These are phyloP conservation scores for Cladopsammia gracilis DNA, from an alignment of 64 coral and sea anemone species.

Conservation along the genomic window DNA sequence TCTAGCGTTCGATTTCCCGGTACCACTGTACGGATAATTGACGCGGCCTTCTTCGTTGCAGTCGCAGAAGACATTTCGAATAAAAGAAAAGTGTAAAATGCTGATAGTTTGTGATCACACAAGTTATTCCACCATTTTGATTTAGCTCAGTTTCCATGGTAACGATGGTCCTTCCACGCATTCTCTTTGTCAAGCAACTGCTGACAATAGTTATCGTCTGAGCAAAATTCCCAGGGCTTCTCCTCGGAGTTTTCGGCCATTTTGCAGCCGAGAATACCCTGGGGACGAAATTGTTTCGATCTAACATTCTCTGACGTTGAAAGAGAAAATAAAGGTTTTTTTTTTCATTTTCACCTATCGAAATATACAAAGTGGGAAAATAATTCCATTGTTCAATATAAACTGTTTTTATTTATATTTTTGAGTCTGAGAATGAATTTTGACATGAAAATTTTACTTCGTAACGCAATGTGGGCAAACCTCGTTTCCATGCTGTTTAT, in stretches of 20 bases:
- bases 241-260: background rate
- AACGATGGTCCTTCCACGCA: background rate
- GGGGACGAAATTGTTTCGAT: background rate
- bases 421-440: too few species aligned
- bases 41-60: background rate
- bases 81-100: background rate
- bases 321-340: too few species aligned
- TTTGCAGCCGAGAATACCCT: background rate
- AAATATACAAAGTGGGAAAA: too few species aligned
- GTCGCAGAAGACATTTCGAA: background rate
- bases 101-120: background rate
- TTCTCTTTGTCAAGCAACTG: background rate
- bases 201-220: background rate
- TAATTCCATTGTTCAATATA: too few species aligned
- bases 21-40: slow-evolving; percentile 58
- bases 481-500: slow-evolving; percentile 19
- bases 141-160: slow-evolving; percentile 20
- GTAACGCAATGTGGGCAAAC: background rate
- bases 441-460: too few species aligned
- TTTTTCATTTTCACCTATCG: too few species aligned
- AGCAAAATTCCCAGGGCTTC: background rate
- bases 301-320: too few species aligned
- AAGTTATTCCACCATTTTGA: slow-evolving; percentile 32
- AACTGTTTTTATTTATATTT: too few species aligned
- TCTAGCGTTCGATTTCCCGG: slow-evolving; percentile 86